Conservation (phyloP, 2,797 vertebrate genomes). For the Sebastes itinus region DNA sequence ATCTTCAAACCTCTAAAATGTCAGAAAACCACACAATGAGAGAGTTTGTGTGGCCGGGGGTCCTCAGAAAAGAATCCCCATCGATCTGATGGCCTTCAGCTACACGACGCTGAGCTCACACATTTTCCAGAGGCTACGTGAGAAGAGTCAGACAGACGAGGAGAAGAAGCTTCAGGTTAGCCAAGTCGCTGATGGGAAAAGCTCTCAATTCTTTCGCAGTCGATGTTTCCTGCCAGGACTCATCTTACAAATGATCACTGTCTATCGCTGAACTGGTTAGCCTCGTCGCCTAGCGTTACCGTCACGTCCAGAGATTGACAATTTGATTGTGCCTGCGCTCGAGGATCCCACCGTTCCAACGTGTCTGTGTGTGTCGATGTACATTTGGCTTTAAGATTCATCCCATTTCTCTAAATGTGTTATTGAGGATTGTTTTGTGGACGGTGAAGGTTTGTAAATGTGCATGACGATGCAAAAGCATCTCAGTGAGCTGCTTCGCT, state of each 20-base stretch:
- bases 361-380: background rate
- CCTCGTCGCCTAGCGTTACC: conserved; percentile 67
- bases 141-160: conserved; percentile 20
- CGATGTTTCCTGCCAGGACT: conserved; percentile 69
- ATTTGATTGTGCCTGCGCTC: conserved; percentile 50
- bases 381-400: conserved; percentile 12
- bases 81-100: conserved; percentile 19
- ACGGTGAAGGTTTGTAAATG: conserved; percentile 5
- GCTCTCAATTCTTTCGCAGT: conserved; percentile 54
- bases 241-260: conserved; percentile 75
- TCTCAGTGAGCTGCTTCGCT: background rate
- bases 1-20: conserved; percentile 30
- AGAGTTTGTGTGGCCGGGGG: conserved; percentile 12
- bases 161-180: conserved; percentile 20
- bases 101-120: conserved; percentile 22
- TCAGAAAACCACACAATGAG: conserved; percentile 43
- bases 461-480: background rate
- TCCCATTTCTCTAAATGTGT: background rate
- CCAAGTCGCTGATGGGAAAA: conserved; percentile 53
- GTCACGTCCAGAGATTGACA: conserved; percentile 65
- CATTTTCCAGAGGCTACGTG: conserved; percentile 28
- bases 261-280: conserved; percentile 62
- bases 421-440: conserved; percentile 1
- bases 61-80: conserved; percentile 17
- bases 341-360: conserved; percentile 2